Evolutionary conservation across 2,888 invertebrate genomes (phyloP), one percentile per base, ranked within the genome.

Genomic region (Lycaena phlaeas): DNA sequence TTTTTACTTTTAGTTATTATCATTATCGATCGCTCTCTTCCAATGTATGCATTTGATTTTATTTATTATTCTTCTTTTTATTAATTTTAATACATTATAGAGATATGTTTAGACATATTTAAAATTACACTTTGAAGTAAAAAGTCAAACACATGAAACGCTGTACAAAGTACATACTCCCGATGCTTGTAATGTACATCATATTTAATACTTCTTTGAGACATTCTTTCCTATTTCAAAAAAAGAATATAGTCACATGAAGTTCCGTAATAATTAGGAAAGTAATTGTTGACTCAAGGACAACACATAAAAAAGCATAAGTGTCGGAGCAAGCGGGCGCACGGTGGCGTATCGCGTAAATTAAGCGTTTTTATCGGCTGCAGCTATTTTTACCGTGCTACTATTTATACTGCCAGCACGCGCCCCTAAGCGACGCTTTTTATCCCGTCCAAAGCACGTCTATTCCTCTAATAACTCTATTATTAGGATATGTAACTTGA

Each of bases 261-360:
- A 18, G 22, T 22, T 9, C 22, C 9, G 11, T 22, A 22, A 34
- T 22, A 34, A 34, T 34, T 34, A 34, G 34, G 34, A 34, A 18
- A 17, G 68, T 69, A 67, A 72, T 75, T 81, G 76, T 81, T 79
- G 71, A 74, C 68, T 71, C 71, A 70, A 74, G 76, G 74, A 77
- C 72, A 81, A 81, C 81, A 81, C 81, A 77, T 82, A 82, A 82
- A 82, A 45, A 66, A 73, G 71, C 78, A 73, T 78, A 75, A 77
- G 78, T 76, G 81, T 78, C 81, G 68, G 60, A 57, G 58, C 54
- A 56, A 76, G 81, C 78, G 81, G 68, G 60, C 57, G 58, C 54
- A 56, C 62, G 64, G 63, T 64, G 61, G 68, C 69, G 56, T 63
- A 62, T 68, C 68, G 66, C 79, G 78, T 84, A 84, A 82, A 82